Evolutionary conservation across 2,797 vertebrate genomes (phyloP), one percentile per base, ranked within the genome.

Genomic region (Oryzias dopingdopingensis): DNA sequence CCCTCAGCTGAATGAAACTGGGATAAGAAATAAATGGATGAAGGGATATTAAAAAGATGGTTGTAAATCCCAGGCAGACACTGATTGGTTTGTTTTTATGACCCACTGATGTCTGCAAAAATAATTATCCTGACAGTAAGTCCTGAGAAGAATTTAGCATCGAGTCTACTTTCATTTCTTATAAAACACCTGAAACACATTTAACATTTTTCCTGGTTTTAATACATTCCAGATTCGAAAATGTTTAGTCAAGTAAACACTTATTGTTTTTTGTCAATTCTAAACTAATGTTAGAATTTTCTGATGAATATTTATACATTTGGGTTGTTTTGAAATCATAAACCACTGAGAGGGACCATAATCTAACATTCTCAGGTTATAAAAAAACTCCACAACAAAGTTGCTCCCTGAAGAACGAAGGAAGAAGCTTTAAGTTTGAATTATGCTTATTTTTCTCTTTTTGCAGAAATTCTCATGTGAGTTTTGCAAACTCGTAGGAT

Each of bases 401-500:
- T 23, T 45, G 55, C 7, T 73, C 69, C 64, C 52, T 0, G 22
- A 50, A 67, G 68, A 78, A 67, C 20, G 16, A 32, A 62, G 42
- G 47, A 55, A 79, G 70, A 50, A 48, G 70, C 53, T 63, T 80
- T 68, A 49, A 3, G 56, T 60, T 59, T 47, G 56, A 68, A 85
- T 85, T 20, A 86, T 65, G 88, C 86, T 87, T 88, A 62, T 32
- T 50, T 48, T 53, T 58, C 50, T 71, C 58, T 74, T 81, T 81
- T 58, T 78, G 62, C 60, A 71, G 57, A 72, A 23, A 54, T 72
- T 77, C 42, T 83, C 56, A 60, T 70, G 49, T 79, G 67, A 70
- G 61, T 64, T 79, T 78, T 75, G 67, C 57, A 58, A 83, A 81
- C 75, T 77, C 43, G 65, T 62, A 70, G 56, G 52, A 58, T 47